Conservation (phyloP, 2,113 vertebrate genomes). For the Ammodytes dubius region DNA sequence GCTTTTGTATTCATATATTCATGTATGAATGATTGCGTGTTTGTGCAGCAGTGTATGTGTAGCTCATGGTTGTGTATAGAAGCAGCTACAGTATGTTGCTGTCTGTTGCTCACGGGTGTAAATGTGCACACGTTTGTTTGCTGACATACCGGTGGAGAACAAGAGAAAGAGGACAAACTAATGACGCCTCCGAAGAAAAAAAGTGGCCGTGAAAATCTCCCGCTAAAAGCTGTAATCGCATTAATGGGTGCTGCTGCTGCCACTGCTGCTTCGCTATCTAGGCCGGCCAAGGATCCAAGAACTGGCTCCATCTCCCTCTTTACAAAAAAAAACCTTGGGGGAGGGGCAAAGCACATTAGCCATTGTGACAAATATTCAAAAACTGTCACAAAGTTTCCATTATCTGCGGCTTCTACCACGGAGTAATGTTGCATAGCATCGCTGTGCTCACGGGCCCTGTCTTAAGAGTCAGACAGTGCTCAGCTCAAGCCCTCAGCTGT, state of each 20-base stretch:
- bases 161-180: conserved; percentile 66
- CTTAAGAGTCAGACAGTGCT: conserved; percentile 49
- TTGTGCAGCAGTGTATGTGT: background rate
- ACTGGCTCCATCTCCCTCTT: conserved; percentile 50
- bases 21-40: conserved; percentile 5
- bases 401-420: conserved; percentile 42
- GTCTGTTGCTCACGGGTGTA: conserved; percentile 19
- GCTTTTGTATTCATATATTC: conserved; percentile 29
- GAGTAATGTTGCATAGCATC: conserved; percentile 36
- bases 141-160: conserved; percentile 47
- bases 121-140: conserved; percentile 53
- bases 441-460: conserved; percentile 30
- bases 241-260: conserved; percentile 71
- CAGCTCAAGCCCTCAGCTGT: conserved; percentile 57
- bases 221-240: conserved; percentile 81
- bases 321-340: conserved; percentile 31
- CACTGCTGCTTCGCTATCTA: conserved; percentile 57
- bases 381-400: conserved; percentile 51
- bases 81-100: background rate
- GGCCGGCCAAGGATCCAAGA: conserved; percentile 63
- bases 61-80: background rate
- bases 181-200: conserved; percentile 66
- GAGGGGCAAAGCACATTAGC: conserved; percentile 47
- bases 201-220: conserved; percentile 72
- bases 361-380: conserved; percentile 47